These are phyloP conservation scores for Bradysia coprophila DNA, from an alignment of 1,140 invertebrate species.

Conservation along the genomic window DNA sequence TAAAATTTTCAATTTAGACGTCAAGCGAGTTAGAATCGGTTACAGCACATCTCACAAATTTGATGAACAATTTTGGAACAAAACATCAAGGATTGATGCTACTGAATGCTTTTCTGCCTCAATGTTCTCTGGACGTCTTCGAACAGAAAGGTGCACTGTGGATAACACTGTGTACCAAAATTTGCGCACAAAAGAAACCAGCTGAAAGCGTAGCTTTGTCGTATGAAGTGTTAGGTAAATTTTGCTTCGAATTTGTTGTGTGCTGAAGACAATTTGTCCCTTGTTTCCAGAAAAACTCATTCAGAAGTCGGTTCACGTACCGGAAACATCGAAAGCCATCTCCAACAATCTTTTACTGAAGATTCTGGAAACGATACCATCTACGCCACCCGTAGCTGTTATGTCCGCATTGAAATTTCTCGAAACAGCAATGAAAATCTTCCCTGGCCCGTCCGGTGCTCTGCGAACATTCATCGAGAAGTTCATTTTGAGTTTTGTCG, in stretches of 20 bases:
- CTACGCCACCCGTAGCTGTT: background rate
- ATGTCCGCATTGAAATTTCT: constrained; percentile 3
- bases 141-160: background rate
- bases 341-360: constrained; percentile 3
- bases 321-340: constrained; percentile 6
- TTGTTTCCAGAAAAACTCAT: background rate
- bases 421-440: constrained; percentile 3
- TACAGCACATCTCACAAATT: background rate
- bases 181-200: background rate
- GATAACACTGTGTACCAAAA: background rate
- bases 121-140: background rate
- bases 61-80: background rate
- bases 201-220: background rate
- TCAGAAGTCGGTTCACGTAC: background rate
- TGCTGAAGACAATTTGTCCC: background rate
- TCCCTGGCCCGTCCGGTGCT: constrained; percentile 4
- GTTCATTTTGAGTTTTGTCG: constrained; percentile 3
- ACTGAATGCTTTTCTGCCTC: background rate
- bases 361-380: constrained; percentile 3
- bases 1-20: too few species aligned
- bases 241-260: background rate
- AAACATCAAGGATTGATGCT: background rate
- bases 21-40: background rate
- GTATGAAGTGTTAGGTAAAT: background rate
- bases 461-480: constrained; percentile 2